Conservation (phyloP, 2,797 vertebrate genomes). For the Avahi laniger region DNA sequence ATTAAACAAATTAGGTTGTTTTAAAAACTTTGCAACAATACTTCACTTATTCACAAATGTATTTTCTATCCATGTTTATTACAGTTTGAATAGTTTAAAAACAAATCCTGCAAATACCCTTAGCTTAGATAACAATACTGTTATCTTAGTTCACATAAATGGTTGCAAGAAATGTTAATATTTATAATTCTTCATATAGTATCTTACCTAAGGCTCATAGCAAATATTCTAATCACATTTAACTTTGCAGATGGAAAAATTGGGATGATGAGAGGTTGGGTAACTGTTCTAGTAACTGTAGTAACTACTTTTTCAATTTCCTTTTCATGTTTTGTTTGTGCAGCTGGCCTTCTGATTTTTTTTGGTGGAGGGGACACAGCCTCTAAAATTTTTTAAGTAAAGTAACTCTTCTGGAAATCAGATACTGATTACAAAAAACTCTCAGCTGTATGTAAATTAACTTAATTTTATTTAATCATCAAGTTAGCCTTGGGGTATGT, state of each 20-base stretch:
- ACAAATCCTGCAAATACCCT: conserved; percentile 39
- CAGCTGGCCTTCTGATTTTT: background rate
- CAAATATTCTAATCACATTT: background rate
- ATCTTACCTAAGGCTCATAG: conserved; percentile 12
- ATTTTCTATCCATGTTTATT: conserved; percentile 54
- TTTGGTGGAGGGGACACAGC: background rate
- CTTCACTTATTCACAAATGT: conserved; percentile 55
- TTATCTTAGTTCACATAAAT: conserved; percentile 49
- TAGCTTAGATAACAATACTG: conserved; percentile 43
- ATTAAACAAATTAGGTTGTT: conserved; percentile 63
- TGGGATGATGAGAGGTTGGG: background rate
- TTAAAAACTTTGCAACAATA: conserved; percentile 58
- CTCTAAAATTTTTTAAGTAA: conserved; percentile 8
- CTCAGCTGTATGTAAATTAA: conserved; percentile 49
- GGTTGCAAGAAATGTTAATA: conserved; percentile 34
- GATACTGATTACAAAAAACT: conserved; percentile 6
- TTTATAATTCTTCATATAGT: background rate
- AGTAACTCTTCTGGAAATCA: conserved; percentile 23
- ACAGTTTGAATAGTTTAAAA: conserved; percentile 60
- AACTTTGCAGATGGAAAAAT: conserved; percentile 26
- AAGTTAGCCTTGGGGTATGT: background rate
- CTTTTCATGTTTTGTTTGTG: conserved; percentile 18
- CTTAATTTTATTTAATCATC: conserved; percentile 51
- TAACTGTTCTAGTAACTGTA: background rate
- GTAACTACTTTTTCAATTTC: background rate